These are phyloP conservation scores for Eulemur mongoz DNA, from an alignment of 2,797 vertebrate genomes.

Conservation along the genomic window DNA sequence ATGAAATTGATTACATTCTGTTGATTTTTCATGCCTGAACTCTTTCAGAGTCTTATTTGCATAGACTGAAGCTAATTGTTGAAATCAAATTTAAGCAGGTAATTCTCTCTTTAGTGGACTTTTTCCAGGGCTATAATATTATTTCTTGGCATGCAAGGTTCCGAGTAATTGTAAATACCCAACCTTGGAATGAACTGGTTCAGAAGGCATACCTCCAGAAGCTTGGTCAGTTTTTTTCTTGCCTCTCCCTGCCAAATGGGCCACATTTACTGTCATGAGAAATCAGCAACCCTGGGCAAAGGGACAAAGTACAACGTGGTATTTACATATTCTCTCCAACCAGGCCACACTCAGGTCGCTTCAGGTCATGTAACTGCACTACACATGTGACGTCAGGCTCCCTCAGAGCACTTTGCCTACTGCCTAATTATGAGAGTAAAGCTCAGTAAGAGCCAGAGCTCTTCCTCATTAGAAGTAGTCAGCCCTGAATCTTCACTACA, in stretches of 20 bases:
- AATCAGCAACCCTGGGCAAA: neutral
- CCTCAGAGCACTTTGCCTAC: neutral
- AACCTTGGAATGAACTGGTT: neutral
- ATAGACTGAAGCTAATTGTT: neutral
- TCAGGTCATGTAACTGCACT: slow-evolving; percentile 20
- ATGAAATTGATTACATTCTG: neutral
- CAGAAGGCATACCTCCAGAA: neutral
- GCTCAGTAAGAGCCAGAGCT: slow-evolving; percentile 1
- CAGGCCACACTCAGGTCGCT: neutral
- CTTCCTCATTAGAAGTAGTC: neutral
- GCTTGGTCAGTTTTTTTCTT: neutral
- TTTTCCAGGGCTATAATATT: neutral
- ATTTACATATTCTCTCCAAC: neutral
- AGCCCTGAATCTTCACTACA: neutral
- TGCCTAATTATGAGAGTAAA: neutral
- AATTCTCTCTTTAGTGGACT: neutral
- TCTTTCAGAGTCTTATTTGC: slow-evolving; percentile 20
- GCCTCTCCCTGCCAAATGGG: neutral
- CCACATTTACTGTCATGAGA: neutral
- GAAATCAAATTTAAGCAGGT: neutral
- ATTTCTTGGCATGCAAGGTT: neutral
- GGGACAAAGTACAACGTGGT: neutral
- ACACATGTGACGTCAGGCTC: neutral
- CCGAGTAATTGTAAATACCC: neutral
- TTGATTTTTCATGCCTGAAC: neutral